These are phyloP conservation scores for Cryptoprocta ferox DNA, from an alignment of 2,797 vertebrate species.

Conservation along the genomic window DNA sequence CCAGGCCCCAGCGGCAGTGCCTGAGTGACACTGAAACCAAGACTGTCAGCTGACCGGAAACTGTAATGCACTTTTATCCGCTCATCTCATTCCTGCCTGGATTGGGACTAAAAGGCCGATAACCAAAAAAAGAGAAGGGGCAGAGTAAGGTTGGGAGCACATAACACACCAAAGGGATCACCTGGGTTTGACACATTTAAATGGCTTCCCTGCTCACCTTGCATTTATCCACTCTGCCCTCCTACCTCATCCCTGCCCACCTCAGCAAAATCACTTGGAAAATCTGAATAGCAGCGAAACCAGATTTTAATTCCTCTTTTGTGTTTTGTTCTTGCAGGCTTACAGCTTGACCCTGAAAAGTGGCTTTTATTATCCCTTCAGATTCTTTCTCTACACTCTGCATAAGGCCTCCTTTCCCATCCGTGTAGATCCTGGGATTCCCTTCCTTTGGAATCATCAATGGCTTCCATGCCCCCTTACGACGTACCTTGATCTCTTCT, in stretches of 20 bases:
- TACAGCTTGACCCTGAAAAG: neutral
- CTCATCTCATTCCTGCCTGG: neutral
- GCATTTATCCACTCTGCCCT: neutral
- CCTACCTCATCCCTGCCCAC: no score
- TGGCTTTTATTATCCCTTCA: neutral
- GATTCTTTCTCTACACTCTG: neutral
- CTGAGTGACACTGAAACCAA: neutral
- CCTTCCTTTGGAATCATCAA: neutral
- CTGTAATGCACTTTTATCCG: neutral
- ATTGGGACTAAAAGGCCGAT: neutral
- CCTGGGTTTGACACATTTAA: no score
- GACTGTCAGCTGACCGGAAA: neutral
- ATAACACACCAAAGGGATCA: neutral
- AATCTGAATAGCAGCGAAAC: neutral
- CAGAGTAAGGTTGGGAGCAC: neutral
- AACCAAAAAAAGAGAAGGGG: neutral
- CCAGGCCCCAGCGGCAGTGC: neutral
- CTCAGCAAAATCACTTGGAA: neutral
- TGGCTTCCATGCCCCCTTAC: neutral
- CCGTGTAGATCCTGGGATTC: neutral
- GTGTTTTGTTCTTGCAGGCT: neutral
- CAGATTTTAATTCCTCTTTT: neutral
- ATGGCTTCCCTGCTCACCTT: slow-evolving; percentile 1
- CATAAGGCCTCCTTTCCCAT: neutral
- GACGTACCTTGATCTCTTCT: neutral